A percentile compares a stretch with the other conserved stretches of the same genome.
phyloP scores from a whole-genome alignment of 2,113 vertebrate genomes.

The Hippocampus barbouri region DNA sequence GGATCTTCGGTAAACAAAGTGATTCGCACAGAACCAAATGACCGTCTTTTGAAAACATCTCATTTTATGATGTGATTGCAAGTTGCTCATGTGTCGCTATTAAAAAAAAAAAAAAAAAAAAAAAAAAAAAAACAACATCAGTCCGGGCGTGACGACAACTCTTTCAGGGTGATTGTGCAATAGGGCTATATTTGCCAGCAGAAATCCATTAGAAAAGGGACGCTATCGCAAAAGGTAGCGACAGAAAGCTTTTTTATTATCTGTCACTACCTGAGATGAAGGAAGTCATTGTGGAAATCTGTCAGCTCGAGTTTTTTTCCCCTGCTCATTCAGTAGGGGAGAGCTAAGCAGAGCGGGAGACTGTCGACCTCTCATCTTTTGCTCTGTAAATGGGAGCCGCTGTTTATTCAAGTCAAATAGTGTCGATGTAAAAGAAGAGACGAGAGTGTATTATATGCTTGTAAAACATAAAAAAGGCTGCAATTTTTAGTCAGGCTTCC shows the following conservation, averaged over 20 bases:
- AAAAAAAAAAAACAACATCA: background rate
- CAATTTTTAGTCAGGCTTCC: background rate
- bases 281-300: conserved; percentile 29
- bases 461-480: too few species aligned
- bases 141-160: conserved; percentile 10
- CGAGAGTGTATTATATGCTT: too few species aligned
- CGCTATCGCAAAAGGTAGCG: conserved; percentile 19
- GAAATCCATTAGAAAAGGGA: conserved; percentile 32
- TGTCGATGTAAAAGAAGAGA: conserved; percentile 1
- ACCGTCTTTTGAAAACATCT: background rate
- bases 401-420: background rate
- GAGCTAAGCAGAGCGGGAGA: background rate
- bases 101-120: background rate
- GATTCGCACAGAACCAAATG: too few species aligned
- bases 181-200: conserved; percentile 17
- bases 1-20: too few species aligned
- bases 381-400: conserved; percentile 5
- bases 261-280: conserved; percentile 22
- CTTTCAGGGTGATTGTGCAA: conserved; percentile 14
- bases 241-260: conserved; percentile 20
- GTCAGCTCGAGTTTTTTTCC: conserved; percentile 29
- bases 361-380: conserved; percentile 14
- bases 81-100: background rate
- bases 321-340: background rate
- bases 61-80: background rate